Evolutionary conservation across 2,888 invertebrate species (phyloP).

Genomic region (Philonicus albiceps): DNA sequence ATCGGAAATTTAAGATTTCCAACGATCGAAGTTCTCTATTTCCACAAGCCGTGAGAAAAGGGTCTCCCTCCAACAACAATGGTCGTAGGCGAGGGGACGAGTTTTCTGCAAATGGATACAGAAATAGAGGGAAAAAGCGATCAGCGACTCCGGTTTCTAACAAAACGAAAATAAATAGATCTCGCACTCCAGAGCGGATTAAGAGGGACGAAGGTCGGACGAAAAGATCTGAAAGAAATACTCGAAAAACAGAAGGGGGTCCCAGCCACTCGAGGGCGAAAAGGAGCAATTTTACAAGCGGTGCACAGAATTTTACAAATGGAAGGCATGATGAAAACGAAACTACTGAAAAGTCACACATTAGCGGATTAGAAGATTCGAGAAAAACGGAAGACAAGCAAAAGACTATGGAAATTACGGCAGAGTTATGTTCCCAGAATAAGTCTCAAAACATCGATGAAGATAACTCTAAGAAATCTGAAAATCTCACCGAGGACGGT

Average conservation of each 20-base stretch:
- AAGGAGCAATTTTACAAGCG: not conserved
- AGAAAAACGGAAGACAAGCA: not conserved
- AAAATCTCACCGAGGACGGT: slow-evolving; percentile 46
- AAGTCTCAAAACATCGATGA: not conserved
- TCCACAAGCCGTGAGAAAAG: not conserved
- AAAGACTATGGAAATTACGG: not conserved
- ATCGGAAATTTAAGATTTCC: slow-evolving; percentile 29
- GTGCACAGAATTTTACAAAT: slow-evolving; percentile 14
- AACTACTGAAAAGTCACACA: not conserved
- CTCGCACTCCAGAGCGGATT: slow-evolving; percentile 35
- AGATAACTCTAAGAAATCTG: not conserved
- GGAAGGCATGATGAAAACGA: not conserved
- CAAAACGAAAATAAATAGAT: slow-evolving; percentile 29
- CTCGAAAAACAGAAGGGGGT: slow-evolving; percentile 17
- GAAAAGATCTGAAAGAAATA: not conserved
- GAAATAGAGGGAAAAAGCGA: slow-evolving; percentile 43
- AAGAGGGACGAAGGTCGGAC: slow-evolving; percentile 26
- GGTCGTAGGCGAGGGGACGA: slow-evolving; percentile 33
- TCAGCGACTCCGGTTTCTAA: slow-evolving; percentile 37
- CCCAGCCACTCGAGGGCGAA: not conserved
- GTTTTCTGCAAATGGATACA: slow-evolving; percentile 26
- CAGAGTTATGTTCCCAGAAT: not conserved
- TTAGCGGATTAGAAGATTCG: not conserved
- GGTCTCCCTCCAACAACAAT: slow-evolving; percentile 30
- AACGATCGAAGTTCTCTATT: slow-evolving; percentile 17